Percentiles rank a stretch among this genome's conserved stretches.
phyloP scores from a whole-genome alignment of 2,113 vertebrate genomes.

The Alexandromys fortis region DNA sequence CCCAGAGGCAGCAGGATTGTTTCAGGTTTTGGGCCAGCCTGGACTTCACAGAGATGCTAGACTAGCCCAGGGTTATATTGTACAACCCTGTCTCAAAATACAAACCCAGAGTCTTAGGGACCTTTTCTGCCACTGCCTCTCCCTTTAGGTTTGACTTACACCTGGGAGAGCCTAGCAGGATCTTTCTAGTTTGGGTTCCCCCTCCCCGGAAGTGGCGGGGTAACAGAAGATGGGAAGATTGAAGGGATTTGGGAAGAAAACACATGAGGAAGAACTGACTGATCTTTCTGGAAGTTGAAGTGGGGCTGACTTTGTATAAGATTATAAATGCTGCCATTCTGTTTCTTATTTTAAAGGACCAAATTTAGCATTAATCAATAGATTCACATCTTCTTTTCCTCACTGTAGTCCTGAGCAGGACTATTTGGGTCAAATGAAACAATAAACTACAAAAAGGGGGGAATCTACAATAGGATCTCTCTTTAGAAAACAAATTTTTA shows the following conservation, averaged over 20 bases:
- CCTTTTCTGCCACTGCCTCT: slow-evolving; percentile 14
- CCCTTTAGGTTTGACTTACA: not conserved
- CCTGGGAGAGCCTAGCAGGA: not conserved
- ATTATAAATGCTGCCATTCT: not conserved
- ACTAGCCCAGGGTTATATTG: not conserved
- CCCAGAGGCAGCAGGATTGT: not conserved
- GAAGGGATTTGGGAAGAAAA: slow-evolving; percentile 4
- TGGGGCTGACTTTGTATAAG: not conserved
- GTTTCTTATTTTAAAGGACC: not conserved
- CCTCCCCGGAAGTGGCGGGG: not conserved
- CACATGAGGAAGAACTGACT: not conserved
- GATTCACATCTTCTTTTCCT: not conserved
- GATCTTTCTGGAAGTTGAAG: slow-evolving; percentile 23
- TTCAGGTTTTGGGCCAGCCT: not conserved
- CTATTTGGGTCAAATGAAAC: slow-evolving; percentile 33
- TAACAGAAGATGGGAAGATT: not conserved
- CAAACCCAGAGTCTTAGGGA: not conserved
- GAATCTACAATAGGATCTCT: not conserved
- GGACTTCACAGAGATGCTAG: not conserved
- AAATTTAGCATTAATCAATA: not conserved
- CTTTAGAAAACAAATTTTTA: slow-evolving; percentile 44
- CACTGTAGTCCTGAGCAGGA: not conserved
- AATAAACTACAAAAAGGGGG: not conserved
- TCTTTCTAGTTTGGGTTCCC: not conserved
- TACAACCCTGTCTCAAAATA: not conserved